These are phyloP conservation scores for Terrapene triunguis DNA, from an alignment of 2,113 vertebrate species.

Conservation along the genomic window DNA sequence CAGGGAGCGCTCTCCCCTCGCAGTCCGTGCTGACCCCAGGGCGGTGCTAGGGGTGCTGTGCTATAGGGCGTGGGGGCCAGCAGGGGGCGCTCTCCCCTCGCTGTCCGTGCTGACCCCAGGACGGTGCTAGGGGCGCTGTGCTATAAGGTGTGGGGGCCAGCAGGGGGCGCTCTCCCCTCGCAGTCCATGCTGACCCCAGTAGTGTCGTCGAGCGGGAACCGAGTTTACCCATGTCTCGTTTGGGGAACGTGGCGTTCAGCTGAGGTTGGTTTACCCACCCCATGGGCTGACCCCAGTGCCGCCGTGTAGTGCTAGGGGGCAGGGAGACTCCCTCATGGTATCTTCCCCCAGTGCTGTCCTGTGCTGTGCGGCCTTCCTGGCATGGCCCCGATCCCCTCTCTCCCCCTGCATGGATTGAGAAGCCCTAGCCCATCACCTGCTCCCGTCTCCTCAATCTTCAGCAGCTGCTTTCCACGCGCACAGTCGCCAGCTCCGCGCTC, in stretches of 20 bases:
- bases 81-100: not conserved
- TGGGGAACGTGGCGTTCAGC: not conserved
- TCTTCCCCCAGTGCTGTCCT: not conserved
- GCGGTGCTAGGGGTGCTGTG: not conserved
- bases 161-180: too few relatives aligned
- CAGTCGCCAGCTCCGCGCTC: not conserved
- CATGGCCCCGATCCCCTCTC: fast-evolving
- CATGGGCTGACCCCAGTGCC: not conserved
- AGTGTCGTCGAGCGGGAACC: too few relatives aligned
- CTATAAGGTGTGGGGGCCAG: not conserved
- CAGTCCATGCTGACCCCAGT: fast-evolving
- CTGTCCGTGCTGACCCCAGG: not conserved
- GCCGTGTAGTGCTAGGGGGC: fast-evolving
- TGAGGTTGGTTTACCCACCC: not conserved
- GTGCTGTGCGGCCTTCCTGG: not conserved
- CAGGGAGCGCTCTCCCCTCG: too few relatives aligned
- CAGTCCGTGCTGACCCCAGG: fast-evolving
- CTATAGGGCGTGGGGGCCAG: not conserved
- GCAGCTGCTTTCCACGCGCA: not conserved
- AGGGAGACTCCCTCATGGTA: not conserved
- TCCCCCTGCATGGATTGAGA: not conserved
- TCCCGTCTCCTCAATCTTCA: not conserved
- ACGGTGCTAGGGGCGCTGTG: not conserved
- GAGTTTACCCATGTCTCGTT: not conserved
- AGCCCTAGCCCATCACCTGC: not conserved